Percentiles rank a stretch among this genome's conserved stretches.
Conservation (phyloP, 2,888 invertebrate genomes). For the Aricia artaxerxes region DNA sequence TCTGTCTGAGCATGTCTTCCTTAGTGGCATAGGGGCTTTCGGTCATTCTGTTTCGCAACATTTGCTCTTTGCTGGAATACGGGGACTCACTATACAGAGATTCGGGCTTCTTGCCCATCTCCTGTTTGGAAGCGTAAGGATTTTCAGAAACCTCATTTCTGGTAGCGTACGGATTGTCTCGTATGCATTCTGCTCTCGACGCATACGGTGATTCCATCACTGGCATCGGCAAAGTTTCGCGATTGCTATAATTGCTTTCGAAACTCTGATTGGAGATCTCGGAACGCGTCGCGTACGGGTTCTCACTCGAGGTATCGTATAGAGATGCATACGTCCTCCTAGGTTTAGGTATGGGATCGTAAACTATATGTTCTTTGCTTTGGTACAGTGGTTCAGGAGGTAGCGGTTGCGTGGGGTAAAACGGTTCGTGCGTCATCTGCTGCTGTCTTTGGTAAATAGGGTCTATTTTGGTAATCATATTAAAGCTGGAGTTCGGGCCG, state of each 20-base stretch:
- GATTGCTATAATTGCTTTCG: constrained; percentile 70
- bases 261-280: constrained; percentile 71
- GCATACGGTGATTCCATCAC: constrained; percentile 65
- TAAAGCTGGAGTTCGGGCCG: constrained; percentile 72
- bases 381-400: constrained; percentile 78
- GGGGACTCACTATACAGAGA: constrained; percentile 67
- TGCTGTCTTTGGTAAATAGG: constrained; percentile 79
- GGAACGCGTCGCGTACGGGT: constrained; percentile 66
- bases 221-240: constrained; percentile 66
- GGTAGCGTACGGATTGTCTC: constrained; percentile 50
- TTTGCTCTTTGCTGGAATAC: constrained; percentile 74
- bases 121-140: constrained; percentile 48
- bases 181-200: constrained; percentile 53
- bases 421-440: constrained; percentile 74
- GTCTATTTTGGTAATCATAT: constrained; percentile 80
- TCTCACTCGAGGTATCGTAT: constrained; percentile 72
- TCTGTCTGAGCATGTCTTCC: constrained; percentile 75
- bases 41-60: constrained; percentile 63
- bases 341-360: constrained; percentile 77
- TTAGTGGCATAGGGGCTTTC: constrained; percentile 74
- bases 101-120: constrained; percentile 60
- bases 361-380: constrained; percentile 74
- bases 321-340: constrained; percentile 73
- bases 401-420: constrained; percentile 75
- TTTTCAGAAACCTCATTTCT: constrained; percentile 49